Evolutionary conservation across 2,797 vertebrate genomes (phyloP).

Genomic region (Gypaetus barbatus): DNA sequence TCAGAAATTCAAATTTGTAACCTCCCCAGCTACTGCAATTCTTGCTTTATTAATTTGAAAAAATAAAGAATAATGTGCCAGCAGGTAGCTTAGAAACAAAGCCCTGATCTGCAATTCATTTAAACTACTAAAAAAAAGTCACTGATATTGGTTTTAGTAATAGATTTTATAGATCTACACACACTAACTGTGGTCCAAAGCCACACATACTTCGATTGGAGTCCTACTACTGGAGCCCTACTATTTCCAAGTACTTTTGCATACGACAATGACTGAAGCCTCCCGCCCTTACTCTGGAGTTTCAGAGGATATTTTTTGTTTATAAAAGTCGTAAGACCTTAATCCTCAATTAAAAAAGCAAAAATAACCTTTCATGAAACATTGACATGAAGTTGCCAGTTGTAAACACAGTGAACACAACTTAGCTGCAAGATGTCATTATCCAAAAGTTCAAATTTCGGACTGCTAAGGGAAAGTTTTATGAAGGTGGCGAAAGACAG

Average conservation of each 20-base stretch:
- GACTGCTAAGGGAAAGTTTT: not conserved
- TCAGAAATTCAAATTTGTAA: not conserved
- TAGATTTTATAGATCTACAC: not conserved
- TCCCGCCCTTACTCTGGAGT: not conserved
- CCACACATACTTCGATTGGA: not conserved
- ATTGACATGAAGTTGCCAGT: not conserved
- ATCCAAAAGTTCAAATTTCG: not conserved
- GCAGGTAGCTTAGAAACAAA: not conserved
- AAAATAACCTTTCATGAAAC: not conserved
- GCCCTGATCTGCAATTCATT: not conserved
- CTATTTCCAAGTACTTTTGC: not conserved
- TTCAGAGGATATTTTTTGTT: not conserved
- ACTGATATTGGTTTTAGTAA: not conserved
- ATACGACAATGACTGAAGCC: not conserved
- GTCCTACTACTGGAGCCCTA: not conserved
- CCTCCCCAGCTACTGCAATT: not conserved
- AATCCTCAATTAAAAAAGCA: not conserved
- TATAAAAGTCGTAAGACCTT: not conserved
- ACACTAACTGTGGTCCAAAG: not conserved
- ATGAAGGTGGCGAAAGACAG: rapidly evolving
- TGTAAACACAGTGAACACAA: not conserved
- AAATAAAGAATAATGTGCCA: not conserved
- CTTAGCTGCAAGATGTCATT: not conserved
- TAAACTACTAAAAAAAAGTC: not conserved
- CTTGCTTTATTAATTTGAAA: not conserved